Evolutionary conservation across 2,797 vertebrate genomes (phyloP), one percentile per base, ranked within the genome.

Genomic region (Triplophysa bombifrons): DNA sequence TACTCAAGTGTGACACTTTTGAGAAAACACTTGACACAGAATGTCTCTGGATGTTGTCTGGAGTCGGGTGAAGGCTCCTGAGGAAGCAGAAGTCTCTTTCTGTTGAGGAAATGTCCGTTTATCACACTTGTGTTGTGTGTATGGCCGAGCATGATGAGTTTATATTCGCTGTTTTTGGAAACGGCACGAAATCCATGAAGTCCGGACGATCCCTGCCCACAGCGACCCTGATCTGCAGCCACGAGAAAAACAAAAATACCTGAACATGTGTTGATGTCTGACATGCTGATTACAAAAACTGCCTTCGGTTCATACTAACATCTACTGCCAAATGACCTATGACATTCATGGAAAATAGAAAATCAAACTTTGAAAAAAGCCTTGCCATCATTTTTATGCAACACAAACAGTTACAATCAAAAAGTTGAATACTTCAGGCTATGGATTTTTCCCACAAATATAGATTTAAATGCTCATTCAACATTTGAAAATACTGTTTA

Each of bases 21-120:
- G 41, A 41, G 41, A 10, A 11, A 10, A 41, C 10, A 11, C 2
- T 11, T 41, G 41, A 2, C 41, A 41, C 9, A 41, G 9, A 41
- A 41, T 41, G 38, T 68, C 51, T 46, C 17, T 46, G 9, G 53
- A 38, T 41, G 20, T 25, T 55, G 34, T 3, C 6, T 19, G 30
- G 27, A 58, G 55, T 27, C 58, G 58, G 22, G 1, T n/a, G 58
- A 16, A 27, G 3, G 19, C 22, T 60, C 22, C 27, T 60, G 27
- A 38, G 61, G 17, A 38, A 38, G 17, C 61, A 19, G 30, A 17
- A 19, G 38, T 41, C 14, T 41, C 34, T 34, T 9, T 34, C 34
- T 41, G 30, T 38, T 16, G 17, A 64, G 61, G 61, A 64, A 64
- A 64, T 64, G 61, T 14, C 61, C 17, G 61, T 38, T 64, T 64